phyloP scores from a whole-genome alignment of 1,140 invertebrate genomes.

The Bactericera cockerelli region DNA sequence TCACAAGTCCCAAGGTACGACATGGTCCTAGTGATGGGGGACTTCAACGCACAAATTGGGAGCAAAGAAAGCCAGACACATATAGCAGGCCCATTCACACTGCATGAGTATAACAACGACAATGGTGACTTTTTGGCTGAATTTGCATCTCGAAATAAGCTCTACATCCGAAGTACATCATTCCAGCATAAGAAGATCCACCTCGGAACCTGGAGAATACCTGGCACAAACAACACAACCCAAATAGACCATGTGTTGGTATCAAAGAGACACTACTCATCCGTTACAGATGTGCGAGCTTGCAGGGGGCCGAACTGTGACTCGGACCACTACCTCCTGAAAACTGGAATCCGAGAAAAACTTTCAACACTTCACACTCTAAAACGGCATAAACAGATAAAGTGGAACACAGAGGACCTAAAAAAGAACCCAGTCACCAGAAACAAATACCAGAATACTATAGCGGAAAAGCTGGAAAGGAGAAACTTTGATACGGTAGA shows the following conservation, averaged over 20 bases:
- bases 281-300: slow-evolving; percentile 5
- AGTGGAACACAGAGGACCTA: background rate
- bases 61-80: background rate
- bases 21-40: too few species aligned
- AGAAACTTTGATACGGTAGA: background rate
- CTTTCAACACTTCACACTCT: background rate
- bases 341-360: slow-evolving; percentile 8
- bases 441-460: background rate
- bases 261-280: background rate
- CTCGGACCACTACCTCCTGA: slow-evolving; percentile 14
- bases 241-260: too few species aligned
- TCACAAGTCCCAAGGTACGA: background rate
- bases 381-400: background rate
- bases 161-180: background rate
- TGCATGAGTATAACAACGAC: background rate
- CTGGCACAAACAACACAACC: background rate
- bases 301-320: slow-evolving; percentile 13
- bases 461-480: background rate
- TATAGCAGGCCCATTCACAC: background rate
- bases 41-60: background rate
- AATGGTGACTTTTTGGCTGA: background rate
- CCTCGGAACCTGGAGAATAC: too few species aligned
- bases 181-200: too few species aligned
- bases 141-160: too few species aligned
- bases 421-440: background rate